These are phyloP conservation scores for Sprattus sprattus DNA, from an alignment of 2,113 vertebrate genomes.

Conservation along the genomic window DNA sequence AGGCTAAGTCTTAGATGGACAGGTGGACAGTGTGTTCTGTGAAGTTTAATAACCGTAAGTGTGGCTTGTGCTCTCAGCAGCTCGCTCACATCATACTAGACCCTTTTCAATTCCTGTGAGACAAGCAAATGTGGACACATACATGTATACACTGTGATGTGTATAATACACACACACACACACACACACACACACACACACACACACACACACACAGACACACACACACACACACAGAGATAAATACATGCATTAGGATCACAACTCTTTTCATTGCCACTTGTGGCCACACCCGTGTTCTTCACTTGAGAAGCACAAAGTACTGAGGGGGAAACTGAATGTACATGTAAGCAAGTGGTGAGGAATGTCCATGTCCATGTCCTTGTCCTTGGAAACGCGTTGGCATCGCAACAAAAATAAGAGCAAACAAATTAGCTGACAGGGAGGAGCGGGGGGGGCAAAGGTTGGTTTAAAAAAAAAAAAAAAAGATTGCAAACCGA, in stretches of 20 bases:
- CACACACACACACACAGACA: constrained; percentile 1
- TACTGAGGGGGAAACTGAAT: not conserved
- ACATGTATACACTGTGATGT: not conserved
- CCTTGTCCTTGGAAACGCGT: not conserved
- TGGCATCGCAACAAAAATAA: not conserved
- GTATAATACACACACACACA: not conserved
- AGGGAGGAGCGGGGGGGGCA: not conserved
- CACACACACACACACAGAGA: not conserved
- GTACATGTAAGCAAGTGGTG: not conserved
- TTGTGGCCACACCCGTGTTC: not conserved
- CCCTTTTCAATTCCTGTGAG: not conserved
- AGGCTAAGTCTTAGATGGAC: not conserved
- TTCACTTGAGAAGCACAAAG: constrained; percentile 27
- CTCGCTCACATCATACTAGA: not conserved
- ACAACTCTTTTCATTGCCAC: not conserved
- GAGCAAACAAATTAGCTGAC: not conserved
- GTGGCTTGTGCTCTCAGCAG: not conserved
- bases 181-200: not conserved
- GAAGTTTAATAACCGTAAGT: not conserved
- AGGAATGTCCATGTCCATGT: not conserved
- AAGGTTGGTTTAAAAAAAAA: not conserved
- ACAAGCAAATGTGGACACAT: not conserved
- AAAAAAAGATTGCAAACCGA: constrained; percentile 14
- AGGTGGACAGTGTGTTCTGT: constrained; percentile 12
- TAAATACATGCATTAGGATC: not conserved